Base-by-base conservation (phyloP, 2,113 vertebrate genomes). In the Neodontobutis hainanensis region DNA sequence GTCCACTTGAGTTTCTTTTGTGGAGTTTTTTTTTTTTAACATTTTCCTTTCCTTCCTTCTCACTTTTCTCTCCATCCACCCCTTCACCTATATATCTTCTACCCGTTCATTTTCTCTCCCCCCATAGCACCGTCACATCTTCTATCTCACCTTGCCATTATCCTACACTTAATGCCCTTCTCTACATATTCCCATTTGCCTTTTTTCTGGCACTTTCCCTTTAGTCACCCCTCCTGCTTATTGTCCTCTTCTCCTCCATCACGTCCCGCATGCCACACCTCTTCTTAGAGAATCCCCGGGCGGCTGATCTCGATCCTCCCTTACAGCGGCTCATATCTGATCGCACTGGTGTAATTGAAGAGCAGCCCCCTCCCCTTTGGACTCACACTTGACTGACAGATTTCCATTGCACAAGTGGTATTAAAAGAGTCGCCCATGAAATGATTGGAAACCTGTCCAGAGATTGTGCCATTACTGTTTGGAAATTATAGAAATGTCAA, bases 261-360 rank as follows among this genome's bases (percentile, higher is more conserved):
- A 65, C 9, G 5, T 55, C 65, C 72, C 47, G 44, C 9, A 5
- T 55, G 66, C 72, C 47, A 40, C 70, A 65, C 78, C 10, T 2
- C 72, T 53, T 67, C 73, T 75, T 64, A 78, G 76, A 82, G 65
- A 80, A 71, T 75, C 66, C 67, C 56, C 34, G 53, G 42, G 56
- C 52, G 11, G 69, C 65, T 83, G 62, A 87, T 85, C 80, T 81
- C 38, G 16, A 75, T 82, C 78, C 59, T 57, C 32, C 68, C 73
- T 58, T 58, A 79, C 42, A 78, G 70, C 12, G 9, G 12, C 76
- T 78, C 82, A 75, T 84, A 86, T 88, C 81, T 81, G 82, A 84
- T 87, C 83, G 82, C 65, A 74, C 83, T 76, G 81, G 79, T 77
- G 65, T 87, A 86, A 85, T 83, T 84, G 83, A 85, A 84, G 32